Percentiles rank a stretch among this genome's conserved stretches.
These are phyloP conservation scores for Slavum lentiscoides DNA, from an alignment of 2,888 invertebrate genomes.

Conservation along the genomic window DNA sequence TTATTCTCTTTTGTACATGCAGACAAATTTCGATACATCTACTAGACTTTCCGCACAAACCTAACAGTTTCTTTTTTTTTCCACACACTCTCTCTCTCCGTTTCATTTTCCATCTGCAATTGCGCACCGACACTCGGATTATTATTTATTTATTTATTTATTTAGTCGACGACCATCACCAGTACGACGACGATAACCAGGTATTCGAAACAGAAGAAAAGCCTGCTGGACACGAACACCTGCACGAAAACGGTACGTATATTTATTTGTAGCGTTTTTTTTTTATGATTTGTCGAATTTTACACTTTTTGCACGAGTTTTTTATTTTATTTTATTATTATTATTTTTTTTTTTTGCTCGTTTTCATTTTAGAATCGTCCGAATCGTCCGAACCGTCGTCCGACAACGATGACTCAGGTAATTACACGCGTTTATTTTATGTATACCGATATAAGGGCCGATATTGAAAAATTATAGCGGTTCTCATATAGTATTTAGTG, in stretches of 20 bases:
- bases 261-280: background rate
- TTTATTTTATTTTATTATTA: too few relatives aligned
- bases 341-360: conserved; percentile 31
- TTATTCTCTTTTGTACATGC: too few relatives aligned
- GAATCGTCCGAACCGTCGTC: conserved; percentile 43
- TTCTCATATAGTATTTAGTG: too few relatives aligned
- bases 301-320: too few relatives aligned
- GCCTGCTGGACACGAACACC: background rate
- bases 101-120: too few relatives aligned
- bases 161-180: conserved; percentile 28
- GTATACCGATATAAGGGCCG: too few relatives aligned
- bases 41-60: too few relatives aligned
- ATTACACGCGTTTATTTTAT: background rate
- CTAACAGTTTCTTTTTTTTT: too few relatives aligned
- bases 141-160: conserved; percentile 7
- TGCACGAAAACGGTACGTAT: conserved; percentile 27
- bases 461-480: too few relatives aligned
- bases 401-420: conserved; percentile 46
- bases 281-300: too few relatives aligned
- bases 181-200: conserved; percentile 26
- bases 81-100: too few relatives aligned
- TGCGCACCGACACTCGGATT: background rate
- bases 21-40: too few relatives aligned
- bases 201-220: conserved; percentile 36
- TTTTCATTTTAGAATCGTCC: conserved; percentile 35